phyloP scores from a whole-genome alignment of 1,140 invertebrate species.

The Ridgeia piscesae region DNA sequence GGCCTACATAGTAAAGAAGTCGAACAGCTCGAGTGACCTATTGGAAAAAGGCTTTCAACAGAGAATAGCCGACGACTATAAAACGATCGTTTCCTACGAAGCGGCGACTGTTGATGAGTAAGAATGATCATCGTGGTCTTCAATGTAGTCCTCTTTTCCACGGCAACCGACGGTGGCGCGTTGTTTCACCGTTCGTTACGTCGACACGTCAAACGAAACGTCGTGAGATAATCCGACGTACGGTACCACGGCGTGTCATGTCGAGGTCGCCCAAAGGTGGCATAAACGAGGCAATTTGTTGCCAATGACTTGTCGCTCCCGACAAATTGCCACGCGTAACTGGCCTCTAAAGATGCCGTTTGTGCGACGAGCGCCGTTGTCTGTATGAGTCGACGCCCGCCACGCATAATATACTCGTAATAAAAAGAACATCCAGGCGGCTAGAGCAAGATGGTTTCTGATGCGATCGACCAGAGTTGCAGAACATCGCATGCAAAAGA shows the following conservation, averaged over 20 bases:
- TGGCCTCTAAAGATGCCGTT: neutral
- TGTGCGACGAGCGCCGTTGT: neutral
- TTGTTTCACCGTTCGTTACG: neutral
- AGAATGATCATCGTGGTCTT: neutral
- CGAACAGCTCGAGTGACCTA: no score
- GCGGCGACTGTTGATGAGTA: neutral
- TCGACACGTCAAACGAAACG: neutral
- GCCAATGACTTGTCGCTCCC: neutral
- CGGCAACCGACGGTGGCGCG: neutral
- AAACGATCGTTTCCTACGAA: neutral
- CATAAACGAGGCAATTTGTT: neutral
- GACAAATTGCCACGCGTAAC: neutral
- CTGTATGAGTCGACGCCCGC: neutral
- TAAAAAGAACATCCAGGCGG: neutral
- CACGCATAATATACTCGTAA: neutral
- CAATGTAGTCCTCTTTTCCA: neutral
- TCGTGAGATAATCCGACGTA: neutral
- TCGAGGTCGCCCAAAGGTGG: neutral
- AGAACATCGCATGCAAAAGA: neutral
- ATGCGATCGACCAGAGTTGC: neutral
- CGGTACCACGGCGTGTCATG: neutral
- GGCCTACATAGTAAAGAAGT: no score
- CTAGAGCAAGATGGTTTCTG: neutral
- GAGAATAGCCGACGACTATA: neutral
- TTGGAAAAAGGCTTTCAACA: neutral